phyloP scores from a whole-genome alignment of 2,113 vertebrate genomes.

The Serilophus lunatus region DNA sequence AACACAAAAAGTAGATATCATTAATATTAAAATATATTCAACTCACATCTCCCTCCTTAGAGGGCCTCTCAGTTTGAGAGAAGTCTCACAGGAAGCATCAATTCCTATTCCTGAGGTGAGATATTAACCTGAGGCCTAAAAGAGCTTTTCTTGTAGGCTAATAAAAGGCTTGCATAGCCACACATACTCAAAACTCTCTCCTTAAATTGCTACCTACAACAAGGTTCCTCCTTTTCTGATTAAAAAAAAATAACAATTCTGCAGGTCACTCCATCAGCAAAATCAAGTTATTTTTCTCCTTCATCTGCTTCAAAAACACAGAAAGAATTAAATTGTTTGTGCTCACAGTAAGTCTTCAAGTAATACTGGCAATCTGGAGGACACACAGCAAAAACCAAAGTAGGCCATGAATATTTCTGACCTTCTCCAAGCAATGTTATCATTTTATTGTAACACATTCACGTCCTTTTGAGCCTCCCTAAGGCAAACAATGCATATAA shows the following conservation, averaged over 20 bases:
- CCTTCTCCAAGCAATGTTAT: not conserved
- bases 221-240: not conserved
- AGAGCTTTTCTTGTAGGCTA: not conserved
- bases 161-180: not conserved
- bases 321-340: not conserved
- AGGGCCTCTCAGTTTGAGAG: not conserved
- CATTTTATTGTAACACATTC: not conserved
- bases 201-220: not conserved
- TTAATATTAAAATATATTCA: not conserved
- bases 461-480: not conserved
- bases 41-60: not conserved
- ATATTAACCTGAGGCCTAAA: rapidly evolving
- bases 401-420: not conserved
- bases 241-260: not conserved
- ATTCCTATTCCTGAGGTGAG: not conserved
- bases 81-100: not conserved
- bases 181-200: not conserved
- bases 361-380: not conserved
- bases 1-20: not conserved
- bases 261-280: not conserved
- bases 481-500: rapidly evolving
- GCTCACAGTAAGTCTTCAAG: not conserved
- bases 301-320: not conserved
- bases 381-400: not conserved
- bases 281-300: not conserved